Base-by-base conservation (phyloP, 1,140 invertebrate species). In the Dreissena polymorpha region DNA sequence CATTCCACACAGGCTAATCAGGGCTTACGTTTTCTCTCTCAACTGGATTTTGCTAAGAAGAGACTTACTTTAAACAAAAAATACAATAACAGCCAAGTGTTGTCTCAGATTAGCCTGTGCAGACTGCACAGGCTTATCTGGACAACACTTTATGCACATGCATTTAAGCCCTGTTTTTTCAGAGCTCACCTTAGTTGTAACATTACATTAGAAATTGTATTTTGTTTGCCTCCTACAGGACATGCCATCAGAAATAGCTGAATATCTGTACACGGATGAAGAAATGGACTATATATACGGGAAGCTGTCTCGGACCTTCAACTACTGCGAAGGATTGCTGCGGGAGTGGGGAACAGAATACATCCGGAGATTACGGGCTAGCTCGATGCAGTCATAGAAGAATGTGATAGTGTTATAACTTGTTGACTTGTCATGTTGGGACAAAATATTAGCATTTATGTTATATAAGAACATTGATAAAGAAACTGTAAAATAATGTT, bases 261-360 rank as follows among this genome's bases (percentile, higher is more conserved):
- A 87, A 69, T 91, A 90, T 72, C 83, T 92, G 16, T 91, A 88
- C 79, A 86, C 85, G 65, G 91, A 92, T 71, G 88, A 90, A 53
- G 91, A 92, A 55, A 90, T 92, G 88, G 80, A 87, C 78, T 74
- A 86, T 70, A 78, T 91, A 0, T 88, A 87, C 60, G 75, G 88
- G 16, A 86, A 83, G 83, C 67, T 92, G 39, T 86, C 87, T 18
- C 80, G 84, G 29, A 89, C 89, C 21, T 90, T 91, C 67, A 90
- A 91, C 50, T 91, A 92, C 81, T 85, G 87, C 68, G 91, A 91
- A 88, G 90, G 90, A 70, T 63, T 91, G 21, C 64, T 91, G 16
- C 69, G 90, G 71, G 90, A 91, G 70, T 91, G 90, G 90, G 89
- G 89, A 0, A 86, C 89, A 27, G 90, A 91, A 79, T 91, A 90